Evolutionary conservation across 2,888 invertebrate genomes (phyloP).

Genomic region (Dryadula phaetusa): DNA sequence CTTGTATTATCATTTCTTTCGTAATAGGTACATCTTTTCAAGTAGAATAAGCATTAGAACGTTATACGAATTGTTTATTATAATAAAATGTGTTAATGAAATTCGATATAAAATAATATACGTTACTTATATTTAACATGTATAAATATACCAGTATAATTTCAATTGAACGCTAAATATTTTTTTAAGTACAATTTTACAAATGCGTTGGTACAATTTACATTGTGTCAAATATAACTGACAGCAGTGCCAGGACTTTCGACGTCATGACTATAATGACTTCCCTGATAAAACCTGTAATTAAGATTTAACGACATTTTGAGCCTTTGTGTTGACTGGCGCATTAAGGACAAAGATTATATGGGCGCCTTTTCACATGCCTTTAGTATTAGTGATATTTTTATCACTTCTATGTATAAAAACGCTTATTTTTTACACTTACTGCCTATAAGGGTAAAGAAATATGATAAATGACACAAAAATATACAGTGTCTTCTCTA

Average conservation of each 20-base stretch:
- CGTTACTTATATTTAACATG: too few relatives aligned
- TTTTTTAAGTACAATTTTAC: background rate
- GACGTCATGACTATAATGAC: conserved; percentile 63
- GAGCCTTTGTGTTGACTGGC: conserved; percentile 61
- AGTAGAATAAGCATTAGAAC: too few relatives aligned
- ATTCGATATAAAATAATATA: too few relatives aligned
- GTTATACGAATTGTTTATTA: too few relatives aligned
- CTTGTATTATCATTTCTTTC: too few relatives aligned
- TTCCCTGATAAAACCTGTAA: conserved; percentile 60
- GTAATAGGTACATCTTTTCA: too few relatives aligned
- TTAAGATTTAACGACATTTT: conserved; percentile 68
- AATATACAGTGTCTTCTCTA: too few relatives aligned
- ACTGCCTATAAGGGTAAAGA: background rate
- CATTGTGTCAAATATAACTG: conserved; percentile 42
- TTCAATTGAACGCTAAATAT: background rate
- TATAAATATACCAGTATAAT: background rate
- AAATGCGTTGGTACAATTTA: conserved; percentile 19
- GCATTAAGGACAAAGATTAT: conserved; percentile 50
- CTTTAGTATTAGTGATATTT: conserved; percentile 21
- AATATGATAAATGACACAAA: background rate
- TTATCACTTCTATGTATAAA: background rate
- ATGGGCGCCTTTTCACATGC: conserved; percentile 26
- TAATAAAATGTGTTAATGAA: too few relatives aligned
- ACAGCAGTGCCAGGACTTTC: conserved; percentile 43
- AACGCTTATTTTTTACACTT: background rate